These are phyloP conservation scores for Aspidiotus destructor DNA, from an alignment of 2,888 invertebrate genomes.

Conservation along the genomic window DNA sequence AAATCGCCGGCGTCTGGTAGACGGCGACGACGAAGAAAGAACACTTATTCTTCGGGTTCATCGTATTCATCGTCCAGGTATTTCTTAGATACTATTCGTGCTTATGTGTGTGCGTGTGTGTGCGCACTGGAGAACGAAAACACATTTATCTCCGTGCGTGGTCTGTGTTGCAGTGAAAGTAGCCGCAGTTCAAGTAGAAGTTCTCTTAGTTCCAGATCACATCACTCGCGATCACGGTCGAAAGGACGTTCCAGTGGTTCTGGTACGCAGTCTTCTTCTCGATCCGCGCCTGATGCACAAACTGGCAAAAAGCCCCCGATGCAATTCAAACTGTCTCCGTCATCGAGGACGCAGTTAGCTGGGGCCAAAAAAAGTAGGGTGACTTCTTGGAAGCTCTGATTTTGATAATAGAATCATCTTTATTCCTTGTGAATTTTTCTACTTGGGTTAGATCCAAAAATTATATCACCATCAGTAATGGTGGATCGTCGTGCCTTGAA, in stretches of 20 bases:
- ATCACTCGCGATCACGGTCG: slow-evolving; percentile 45
- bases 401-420: not conserved
- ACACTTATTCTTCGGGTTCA: slow-evolving; percentile 63
- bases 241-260: slow-evolving; percentile 41
- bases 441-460: slow-evolving; percentile 20
- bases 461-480: slow-evolving; percentile 39
- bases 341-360: slow-evolving; percentile 26
- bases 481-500: slow-evolving; percentile 45
- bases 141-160: not conserved
- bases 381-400: not conserved
- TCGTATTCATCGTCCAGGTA: slow-evolving; percentile 50
- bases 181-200: slow-evolving; percentile 43
- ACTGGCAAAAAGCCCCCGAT: slow-evolving; percentile 38
- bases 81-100: not conserved
- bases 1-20: slow-evolving; percentile 35
- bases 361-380: slow-evolving; percentile 14
- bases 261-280: slow-evolving; percentile 38
- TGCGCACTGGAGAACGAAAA: no score
- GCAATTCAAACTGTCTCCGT: slow-evolving; percentile 32
- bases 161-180: slow-evolving; percentile 22
- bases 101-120: not conserved
- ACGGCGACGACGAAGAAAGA: slow-evolving; percentile 43
- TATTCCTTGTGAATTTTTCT: not conserved
- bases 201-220: slow-evolving; percentile 46
- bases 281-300: slow-evolving; percentile 39